Base-by-base conservation (phyloP, 2,888 invertebrate species). In the Ischnura elegans region DNA sequence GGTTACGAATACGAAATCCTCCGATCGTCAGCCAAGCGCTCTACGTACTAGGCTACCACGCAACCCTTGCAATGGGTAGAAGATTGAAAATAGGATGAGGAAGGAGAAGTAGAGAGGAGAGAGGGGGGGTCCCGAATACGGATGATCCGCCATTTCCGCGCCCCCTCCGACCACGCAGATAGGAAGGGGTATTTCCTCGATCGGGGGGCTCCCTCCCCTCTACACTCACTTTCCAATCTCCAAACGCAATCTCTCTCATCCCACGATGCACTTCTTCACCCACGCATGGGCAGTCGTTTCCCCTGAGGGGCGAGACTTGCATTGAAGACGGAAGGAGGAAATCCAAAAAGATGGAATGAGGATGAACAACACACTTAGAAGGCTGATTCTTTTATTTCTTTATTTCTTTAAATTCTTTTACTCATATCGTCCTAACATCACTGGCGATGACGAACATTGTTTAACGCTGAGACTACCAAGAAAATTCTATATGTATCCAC, bases 81-180 rank as follows among this genome's bases (percentile, higher is more conserved):
- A n/a, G n/a, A n/a, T n/a, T 6, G 55, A 43, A 21, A 19, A 25
- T 16, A 13, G 61, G 25, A 61, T 42, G 21, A 19, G 87, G n/a
- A 36, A 21, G 55, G 55, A 45, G n/a, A n/a, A 47, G 55, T 25
- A 21, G n/a, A 55, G 61, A 43, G 43, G 61, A 25, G 36, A 21
- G 36, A 42, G 87, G 87, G 19, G 42, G 36, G 55, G 55, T 76
- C 61, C 55, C 90, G 66, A 43, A 90, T 90, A 66, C 90, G 90
- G 8, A 42, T 21, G 13, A 8, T 42, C 61, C n/a, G 90, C 66
- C 45, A 8, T 19, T 19, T 51, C 51, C 51, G 51, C 85, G 51
- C 85, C 25, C 25, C 85, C 19, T 47, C 87, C n/a, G 61, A 25
- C 61, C 76, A 29, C 8, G 76, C 29, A 36, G 76, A 36, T n/a